A percentile compares a stretch with the other conserved stretches of the same genome.
phyloP scores from a whole-genome alignment of 2,113 vertebrate genomes.

The Elephas maximus region DNA sequence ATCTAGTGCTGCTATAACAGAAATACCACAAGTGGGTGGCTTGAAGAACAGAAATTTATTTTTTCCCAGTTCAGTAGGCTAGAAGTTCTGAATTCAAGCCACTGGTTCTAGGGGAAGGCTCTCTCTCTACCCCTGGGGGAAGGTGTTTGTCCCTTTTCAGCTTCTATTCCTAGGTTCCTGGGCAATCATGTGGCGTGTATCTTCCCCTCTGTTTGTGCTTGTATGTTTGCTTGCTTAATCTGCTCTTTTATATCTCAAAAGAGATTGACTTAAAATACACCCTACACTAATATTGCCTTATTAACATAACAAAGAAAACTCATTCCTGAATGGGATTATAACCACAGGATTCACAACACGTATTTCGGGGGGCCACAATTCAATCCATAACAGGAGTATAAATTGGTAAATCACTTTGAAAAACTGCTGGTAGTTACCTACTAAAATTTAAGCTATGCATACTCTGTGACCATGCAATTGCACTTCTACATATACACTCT shows the following conservation, averaged over 20 bases:
- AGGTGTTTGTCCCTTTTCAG: neutral
- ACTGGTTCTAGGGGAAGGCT: neutral
- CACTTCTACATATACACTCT: neutral
- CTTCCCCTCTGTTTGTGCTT: neutral
- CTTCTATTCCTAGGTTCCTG: neutral
- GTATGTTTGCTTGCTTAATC: neutral
- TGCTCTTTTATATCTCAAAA: neutral
- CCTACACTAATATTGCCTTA: neutral
- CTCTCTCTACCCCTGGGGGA: too few relatives aligned
- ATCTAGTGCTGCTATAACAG: neutral
- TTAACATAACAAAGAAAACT: neutral
- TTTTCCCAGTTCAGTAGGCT: neutral
- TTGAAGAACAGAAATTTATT: neutral
- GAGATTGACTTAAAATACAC: neutral
- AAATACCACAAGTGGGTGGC: neutral
- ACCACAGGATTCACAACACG: neutral
- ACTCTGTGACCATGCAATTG: neutral
- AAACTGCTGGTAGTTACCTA: neutral
- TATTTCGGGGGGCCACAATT: neutral
- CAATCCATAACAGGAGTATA: neutral
- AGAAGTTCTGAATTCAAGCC: too few relatives aligned
- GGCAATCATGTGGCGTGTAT: neutral
- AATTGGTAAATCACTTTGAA: neutral
- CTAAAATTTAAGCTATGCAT: neutral
- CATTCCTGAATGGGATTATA: neutral